These are phyloP conservation scores for Aculops lycopersici DNA, from an alignment of 1,140 invertebrate genomes.

Conservation along the genomic window DNA sequence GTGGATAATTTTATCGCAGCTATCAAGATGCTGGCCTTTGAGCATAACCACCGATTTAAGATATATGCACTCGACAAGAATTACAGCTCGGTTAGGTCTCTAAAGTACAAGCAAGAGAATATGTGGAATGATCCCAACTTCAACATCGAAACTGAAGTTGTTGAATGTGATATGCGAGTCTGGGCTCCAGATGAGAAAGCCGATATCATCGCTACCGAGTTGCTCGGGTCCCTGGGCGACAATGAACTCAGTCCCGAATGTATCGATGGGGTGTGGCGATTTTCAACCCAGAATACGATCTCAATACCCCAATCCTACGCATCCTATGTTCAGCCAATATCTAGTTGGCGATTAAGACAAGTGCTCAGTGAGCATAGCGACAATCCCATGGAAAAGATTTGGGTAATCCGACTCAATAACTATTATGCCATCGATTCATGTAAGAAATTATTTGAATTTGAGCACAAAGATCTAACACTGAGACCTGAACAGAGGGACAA, in stretches of 20 bases:
- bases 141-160: constrained; percentile 21
- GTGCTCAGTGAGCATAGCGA: neutral
- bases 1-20: constrained; percentile 52
- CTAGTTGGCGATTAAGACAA: constrained; percentile 34
- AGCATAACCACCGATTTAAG: constrained; percentile 27
- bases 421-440: constrained; percentile 43
- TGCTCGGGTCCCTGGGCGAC: constrained; percentile 88
- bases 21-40: too few species aligned
- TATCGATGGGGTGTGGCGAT: constrained; percentile 63
- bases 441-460: constrained; percentile 49
- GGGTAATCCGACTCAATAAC: constrained; percentile 71
- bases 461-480: constrained; percentile 20
- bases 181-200: constrained; percentile 42
- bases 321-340: constrained; percentile 57
- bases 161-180: constrained; percentile 65
- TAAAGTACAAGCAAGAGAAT: constrained; percentile 3
- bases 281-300: constrained; percentile 32
- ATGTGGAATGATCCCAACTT: constrained; percentile 1
- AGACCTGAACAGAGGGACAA: constrained; percentile 22
- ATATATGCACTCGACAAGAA: constrained; percentile 96
- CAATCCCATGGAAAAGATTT: constrained; percentile 44
- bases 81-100: constrained; percentile 67
- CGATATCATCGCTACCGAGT: constrained; percentile 82
- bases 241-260: constrained; percentile 97
- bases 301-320: constrained; percentile 54